Percentiles rank a stretch among this genome's conserved stretches.
Conservation (phyloP, 2,797 vertebrate species). For the Sylvia borin region DNA sequence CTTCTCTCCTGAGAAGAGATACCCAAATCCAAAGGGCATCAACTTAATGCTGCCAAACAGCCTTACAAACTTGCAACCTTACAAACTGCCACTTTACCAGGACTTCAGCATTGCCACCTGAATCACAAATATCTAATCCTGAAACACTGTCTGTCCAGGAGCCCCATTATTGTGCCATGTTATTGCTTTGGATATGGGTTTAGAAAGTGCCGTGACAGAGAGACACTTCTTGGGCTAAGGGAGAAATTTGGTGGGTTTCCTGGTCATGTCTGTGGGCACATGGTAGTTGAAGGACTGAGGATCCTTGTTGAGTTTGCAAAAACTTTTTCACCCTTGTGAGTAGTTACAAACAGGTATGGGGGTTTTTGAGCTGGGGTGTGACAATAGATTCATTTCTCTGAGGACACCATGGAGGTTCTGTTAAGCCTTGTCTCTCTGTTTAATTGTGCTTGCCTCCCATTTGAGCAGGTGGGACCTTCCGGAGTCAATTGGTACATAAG, state of each 20-base stretch:
- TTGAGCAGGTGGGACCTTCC: background rate
- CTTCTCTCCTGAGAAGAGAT: background rate
- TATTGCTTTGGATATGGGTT: background rate
- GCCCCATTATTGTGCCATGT: background rate
- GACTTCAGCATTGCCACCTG: background rate
- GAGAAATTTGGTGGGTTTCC: background rate
- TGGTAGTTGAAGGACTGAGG: background rate
- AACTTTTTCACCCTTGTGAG: background rate
- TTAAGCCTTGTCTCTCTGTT: background rate
- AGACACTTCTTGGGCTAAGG: background rate
- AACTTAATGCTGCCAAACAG: background rate
- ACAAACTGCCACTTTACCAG: background rate
- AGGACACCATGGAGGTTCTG: background rate
- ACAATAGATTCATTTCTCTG: background rate
- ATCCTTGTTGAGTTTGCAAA: background rate
- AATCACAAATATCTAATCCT: background rate
- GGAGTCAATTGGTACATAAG: background rate
- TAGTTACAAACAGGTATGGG: background rate
- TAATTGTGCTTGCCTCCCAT: background rate
- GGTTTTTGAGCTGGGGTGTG: background rate
- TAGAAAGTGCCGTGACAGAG: background rate
- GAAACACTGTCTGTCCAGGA: background rate
- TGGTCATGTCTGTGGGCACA: accelerated
- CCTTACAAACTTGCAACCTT: background rate
- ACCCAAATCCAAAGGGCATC: background rate